phyloP scores from a whole-genome alignment of 1,140 invertebrate genomes.

The Scylla paramamosain region DNA sequence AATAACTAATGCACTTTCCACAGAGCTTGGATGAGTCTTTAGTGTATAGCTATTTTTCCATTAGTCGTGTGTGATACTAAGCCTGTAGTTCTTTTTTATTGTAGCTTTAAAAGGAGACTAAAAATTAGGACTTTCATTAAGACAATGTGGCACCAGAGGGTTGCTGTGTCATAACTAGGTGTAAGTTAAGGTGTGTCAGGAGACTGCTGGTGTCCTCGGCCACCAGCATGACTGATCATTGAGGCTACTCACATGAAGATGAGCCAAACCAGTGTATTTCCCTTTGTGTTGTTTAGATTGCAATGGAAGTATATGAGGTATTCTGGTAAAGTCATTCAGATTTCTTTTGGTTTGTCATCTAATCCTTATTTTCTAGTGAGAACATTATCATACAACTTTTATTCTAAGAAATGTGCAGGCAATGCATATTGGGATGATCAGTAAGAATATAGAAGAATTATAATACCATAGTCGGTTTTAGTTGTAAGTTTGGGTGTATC shows the following conservation, averaged over 20 bases:
- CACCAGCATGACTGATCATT: not conserved
- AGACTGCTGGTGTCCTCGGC: not conserved
- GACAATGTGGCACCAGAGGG: conserved; percentile 47
- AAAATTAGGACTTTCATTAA: conserved; percentile 39
- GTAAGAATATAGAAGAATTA: not conserved
- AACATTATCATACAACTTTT: not conserved
- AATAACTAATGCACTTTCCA: conserved; percentile 54
- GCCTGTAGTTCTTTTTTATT: conserved; percentile 46
- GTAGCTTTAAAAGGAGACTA: conserved; percentile 5
- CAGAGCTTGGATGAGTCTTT: conserved; percentile 47
- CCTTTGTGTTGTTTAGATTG: not conserved
- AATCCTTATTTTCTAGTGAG: not conserved
- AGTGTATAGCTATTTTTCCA: conserved; percentile 61
- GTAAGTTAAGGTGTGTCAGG: conserved; percentile 36
- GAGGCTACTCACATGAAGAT: conserved; percentile 1
- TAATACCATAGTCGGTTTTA: not conserved
- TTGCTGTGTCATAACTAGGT: conserved; percentile 42
- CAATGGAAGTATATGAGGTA: not conserved
- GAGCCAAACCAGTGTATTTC: not conserved
- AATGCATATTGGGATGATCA: conserved; percentile 10
- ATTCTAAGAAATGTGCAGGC: not conserved
- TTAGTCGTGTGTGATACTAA: conserved; percentile 54
- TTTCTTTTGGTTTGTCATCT: not conserved
- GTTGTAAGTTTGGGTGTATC: not conserved
- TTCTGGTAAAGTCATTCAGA: conserved; percentile 10